Base-by-base conservation (phyloP, 2,113 vertebrate species). In the Saimiri boliviensis region DNA sequence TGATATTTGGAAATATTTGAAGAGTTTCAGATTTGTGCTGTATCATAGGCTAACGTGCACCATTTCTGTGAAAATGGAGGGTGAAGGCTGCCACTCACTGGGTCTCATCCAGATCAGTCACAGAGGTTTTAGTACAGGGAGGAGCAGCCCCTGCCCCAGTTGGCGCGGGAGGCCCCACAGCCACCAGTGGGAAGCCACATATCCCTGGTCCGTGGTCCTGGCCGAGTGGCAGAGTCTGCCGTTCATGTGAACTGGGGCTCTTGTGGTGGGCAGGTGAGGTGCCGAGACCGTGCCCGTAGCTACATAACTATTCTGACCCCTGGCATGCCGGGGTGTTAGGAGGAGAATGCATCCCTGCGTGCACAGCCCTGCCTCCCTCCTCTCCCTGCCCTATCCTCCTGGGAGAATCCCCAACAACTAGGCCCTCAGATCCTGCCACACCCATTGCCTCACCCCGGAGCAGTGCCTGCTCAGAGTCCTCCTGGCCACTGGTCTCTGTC, bases 321-420 rank as follows among this genome's bases (percentile, higher is more conserved):
- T 8, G 14, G 83, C 16, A 16, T 32, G 30, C 30, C 14, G 10
- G 23, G 1, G 17, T 60, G 42, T 40, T 11, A 27, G 45, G 8
- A n/a, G 47, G 25, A 3, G 3, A 49, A 4, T 2, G n/a, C 12
- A 32, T 37, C 27, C 17, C 25, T 27, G 13, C 17, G 35, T 27
- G 4, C 60, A 27, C 2, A 1, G 10, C 9, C 0, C 12, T 1
- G 4, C 16, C 10, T 54, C 47, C 60, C 0, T 13, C 27, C 27
- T 63, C 27, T 5, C 27, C 27, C 60, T 27, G 12, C 60, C 25
- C 5, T 1, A 0, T 16, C 8, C 56, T 3, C 45, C 66, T 73
- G 21, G 16, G 66, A 35, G 30, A 45, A 37, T 12, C 47, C 66
- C 35, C 74, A 77, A 10, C 52, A 68, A 35, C 25, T 4, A 66